These are phyloP conservation scores for Zootermopsis nevadensis DNA, from an alignment of 2,888 invertebrate genomes.

Conservation along the genomic window DNA sequence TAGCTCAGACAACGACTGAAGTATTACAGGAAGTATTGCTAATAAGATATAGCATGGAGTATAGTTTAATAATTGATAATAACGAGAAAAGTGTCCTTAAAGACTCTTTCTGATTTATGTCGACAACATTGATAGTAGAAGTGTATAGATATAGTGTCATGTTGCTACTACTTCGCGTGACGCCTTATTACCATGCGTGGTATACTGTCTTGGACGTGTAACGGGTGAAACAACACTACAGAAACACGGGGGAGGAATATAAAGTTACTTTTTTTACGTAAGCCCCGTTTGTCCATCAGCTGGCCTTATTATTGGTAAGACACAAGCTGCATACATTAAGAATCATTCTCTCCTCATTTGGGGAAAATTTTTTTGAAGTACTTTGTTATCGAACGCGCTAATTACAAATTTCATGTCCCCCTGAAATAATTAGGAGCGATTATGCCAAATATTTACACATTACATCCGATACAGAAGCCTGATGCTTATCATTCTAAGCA, in stretches of 20 bases:
- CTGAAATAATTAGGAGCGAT: no score
- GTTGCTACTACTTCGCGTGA: conserved; percentile 32
- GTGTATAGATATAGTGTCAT: neutral
- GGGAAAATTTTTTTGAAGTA: neutral
- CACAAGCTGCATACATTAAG: neutral
- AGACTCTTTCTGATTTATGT: neutral
- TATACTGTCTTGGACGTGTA: neutral
- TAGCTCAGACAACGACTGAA: no score
- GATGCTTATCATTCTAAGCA: no score
- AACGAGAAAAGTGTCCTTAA: no score
- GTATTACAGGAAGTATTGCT: no score
- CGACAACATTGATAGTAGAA: neutral
- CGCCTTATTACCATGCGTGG: conserved; percentile 31
- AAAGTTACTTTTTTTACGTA: neutral
- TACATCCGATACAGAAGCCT: no score
- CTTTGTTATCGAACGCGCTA: no score
- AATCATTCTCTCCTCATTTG: neutral
- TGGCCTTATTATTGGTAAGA: neutral
- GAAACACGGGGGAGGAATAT: neutral
- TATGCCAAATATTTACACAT: no score
- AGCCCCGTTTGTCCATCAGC: neutral
- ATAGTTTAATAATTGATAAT: no score
- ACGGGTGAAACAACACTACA: conserved; percentile 7
- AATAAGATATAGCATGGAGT: no score
- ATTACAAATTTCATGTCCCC: no score